Conservation (phyloP, 1,140 invertebrate genomes). For the Papilio dardanus region DNA sequence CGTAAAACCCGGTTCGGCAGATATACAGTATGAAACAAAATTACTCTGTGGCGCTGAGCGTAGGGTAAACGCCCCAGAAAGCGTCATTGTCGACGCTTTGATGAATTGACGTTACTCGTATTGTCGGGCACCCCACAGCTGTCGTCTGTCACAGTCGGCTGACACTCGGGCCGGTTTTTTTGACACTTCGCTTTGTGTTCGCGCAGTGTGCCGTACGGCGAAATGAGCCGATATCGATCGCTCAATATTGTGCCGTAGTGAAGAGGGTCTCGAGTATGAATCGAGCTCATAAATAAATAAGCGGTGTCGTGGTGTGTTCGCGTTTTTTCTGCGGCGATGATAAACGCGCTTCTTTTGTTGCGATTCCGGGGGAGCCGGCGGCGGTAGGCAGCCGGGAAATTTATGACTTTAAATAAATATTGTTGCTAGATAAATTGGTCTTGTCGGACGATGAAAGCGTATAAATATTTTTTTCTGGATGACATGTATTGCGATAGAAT, state of each 20-base stretch:
- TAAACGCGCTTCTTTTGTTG: constrained; percentile 69
- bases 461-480: constrained; percentile 49
- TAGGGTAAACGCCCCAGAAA: constrained; percentile 65
- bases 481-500: constrained; percentile 48
- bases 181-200: constrained; percentile 68
- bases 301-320: constrained; percentile 74
- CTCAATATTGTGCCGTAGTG: constrained; percentile 66
- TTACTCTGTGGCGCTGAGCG: constrained; percentile 53
- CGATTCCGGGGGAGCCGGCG: constrained; percentile 63
- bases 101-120: constrained; percentile 71
- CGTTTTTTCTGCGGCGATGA: constrained; percentile 66
- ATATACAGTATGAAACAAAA: constrained; percentile 27
- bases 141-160: constrained; percentile 76
- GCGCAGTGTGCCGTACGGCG: constrained; percentile 61
- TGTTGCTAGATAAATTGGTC: constrained; percentile 52
- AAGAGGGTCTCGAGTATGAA: constrained; percentile 71
- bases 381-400: constrained; percentile 59
- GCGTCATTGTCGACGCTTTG: constrained; percentile 63
- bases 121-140: constrained; percentile 73
- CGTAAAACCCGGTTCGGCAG: constrained; percentile 43
- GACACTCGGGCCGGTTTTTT: constrained; percentile 76
- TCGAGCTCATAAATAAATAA: constrained; percentile 80
- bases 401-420: constrained; percentile 69
- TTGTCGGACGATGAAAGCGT: constrained; percentile 46
- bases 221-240: constrained; percentile 79